Conservation (phyloP, 2,888 invertebrate species). For the Oscheius sp. region DNA sequence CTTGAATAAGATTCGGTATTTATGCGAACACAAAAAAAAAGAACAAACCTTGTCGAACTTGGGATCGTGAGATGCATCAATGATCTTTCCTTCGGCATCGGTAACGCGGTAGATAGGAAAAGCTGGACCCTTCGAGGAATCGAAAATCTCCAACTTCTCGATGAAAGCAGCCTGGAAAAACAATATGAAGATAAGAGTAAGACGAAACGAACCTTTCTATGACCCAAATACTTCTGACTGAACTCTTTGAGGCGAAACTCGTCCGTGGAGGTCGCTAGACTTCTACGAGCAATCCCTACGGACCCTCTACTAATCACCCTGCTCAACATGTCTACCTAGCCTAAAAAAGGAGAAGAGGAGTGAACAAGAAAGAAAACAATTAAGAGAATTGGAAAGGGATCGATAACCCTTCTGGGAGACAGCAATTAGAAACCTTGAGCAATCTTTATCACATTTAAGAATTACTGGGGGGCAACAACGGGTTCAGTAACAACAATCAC, state of each 20-base stretch:
- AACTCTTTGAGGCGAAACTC: slow-evolving; percentile 70
- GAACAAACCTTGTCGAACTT: slow-evolving; percentile 61
- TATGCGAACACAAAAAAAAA: background rate
- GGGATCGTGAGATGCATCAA: slow-evolving; percentile 64
- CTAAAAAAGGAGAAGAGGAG: background rate
- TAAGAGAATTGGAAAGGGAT: slow-evolving; percentile 12
- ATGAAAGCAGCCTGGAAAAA: slow-evolving; percentile 67
- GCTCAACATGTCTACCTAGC: slow-evolving; percentile 22
- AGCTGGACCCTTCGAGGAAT: slow-evolving; percentile 53
- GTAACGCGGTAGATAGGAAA: slow-evolving; percentile 72
- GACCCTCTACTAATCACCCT: slow-evolving; percentile 6
- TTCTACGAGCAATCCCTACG: slow-evolving; percentile 16
- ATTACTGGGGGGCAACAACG: background rate
- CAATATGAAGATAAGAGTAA: too few relatives aligned
- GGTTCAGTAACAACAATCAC: slow-evolving; percentile 22
- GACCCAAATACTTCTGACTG: slow-evolving; percentile 68
- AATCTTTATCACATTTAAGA: slow-evolving; percentile 13
- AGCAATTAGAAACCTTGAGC: slow-evolving; percentile 9
- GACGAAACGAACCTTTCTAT: slow-evolving; percentile 61
- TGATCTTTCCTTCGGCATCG: slow-evolving; percentile 66
- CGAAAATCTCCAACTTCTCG: slow-evolving; percentile 66
- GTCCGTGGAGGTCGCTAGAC: slow-evolving; percentile 51
- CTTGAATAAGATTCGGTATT: background rate
- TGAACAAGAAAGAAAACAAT: background rate
- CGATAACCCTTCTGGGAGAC: slow-evolving; percentile 6